Base-by-base conservation (phyloP, 2,113 vertebrate species). In the Cygnus buccinator region DNA sequence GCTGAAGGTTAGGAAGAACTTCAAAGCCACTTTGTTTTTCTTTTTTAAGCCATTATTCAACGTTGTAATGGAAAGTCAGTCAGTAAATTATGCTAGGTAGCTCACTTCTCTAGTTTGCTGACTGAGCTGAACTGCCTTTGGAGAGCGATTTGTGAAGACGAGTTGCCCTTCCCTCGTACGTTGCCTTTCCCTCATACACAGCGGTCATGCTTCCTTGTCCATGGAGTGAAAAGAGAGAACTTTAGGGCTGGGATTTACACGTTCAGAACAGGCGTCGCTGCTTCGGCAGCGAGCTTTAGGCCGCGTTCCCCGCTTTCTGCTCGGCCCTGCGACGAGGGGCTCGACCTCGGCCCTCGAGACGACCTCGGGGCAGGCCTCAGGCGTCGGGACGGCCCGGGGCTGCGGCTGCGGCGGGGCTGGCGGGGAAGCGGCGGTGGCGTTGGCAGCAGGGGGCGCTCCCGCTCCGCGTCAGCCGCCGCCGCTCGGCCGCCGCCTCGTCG, bases 21-120 rank as follows among this genome's bases (percentile, higher is more conserved):
- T 94, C 90, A 84, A 78, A 78, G 76, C n/a, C 39, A 76, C 80
- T 91, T 79, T 95, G 73, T 87, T 97, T 93, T 93, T 74, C 74
- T 82, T 79, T 93, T 95, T 74, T 44, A 87, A 86, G 63, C 23
- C 66, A 81, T 93, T 94, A 93, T 87, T 91, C 89, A 83, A 78
- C 86, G 75, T 95, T 94, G 95, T 94, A 96, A 94, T 89, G 86
- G 92, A 95, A 94, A 77, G 55, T 79, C 33, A 26, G 54, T 78
- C 50, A 11, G 80, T 93, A 82, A 97, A 39, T 35, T 81, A 77
- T 87, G 74, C 86, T 94, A 90, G 95, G 68, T 54, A 96, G 76
- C 80, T 82, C 20, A 5, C 89, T 93, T 81, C 61, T 73, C 28
- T 33, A 8, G 25, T 93, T 94, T 87, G 83, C 81, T 73, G 88